These are phyloP conservation scores for Smutsia gigantea DNA, from an alignment of 2,797 vertebrate genomes.

Conservation along the genomic window DNA sequence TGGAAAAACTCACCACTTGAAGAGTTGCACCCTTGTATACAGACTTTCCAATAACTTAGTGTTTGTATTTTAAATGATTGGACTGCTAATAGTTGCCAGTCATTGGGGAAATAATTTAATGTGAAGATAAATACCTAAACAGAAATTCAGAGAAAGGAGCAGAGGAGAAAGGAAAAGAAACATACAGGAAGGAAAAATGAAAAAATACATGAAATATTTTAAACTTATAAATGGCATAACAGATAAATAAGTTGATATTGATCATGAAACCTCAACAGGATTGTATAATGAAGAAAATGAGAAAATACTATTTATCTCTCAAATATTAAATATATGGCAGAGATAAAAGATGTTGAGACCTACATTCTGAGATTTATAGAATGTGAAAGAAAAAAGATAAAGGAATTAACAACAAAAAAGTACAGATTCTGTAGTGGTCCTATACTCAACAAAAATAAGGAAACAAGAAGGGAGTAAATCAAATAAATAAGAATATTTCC, in stretches of 20 bases:
- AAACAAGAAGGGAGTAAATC: neutral
- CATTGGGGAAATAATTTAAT: neutral
- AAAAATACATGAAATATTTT: neutral
- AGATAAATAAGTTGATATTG: neutral
- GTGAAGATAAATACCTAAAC: neutral
- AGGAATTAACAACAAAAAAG: neutral
- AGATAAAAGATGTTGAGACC: neutral
- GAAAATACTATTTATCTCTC: neutral
- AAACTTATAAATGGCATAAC: neutral
- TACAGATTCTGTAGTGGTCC: neutral
- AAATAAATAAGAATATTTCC: neutral
- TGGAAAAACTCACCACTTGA: neutral
- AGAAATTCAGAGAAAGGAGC: rapidly evolving
- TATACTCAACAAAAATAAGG: neutral
- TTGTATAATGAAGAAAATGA: neutral
- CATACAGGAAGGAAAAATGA: neutral
- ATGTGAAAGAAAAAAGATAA: neutral
- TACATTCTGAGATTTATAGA: neutral
- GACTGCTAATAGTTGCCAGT: neutral
- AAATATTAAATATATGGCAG: neutral
- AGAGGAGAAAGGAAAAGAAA: neutral
- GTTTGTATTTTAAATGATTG: neutral
- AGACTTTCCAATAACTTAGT: neutral
- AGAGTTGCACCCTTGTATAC: neutral
- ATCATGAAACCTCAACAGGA: neutral